These are phyloP conservation scores for Troilus luridus DNA, from an alignment of 2,888 invertebrate genomes.

Conservation along the genomic window DNA sequence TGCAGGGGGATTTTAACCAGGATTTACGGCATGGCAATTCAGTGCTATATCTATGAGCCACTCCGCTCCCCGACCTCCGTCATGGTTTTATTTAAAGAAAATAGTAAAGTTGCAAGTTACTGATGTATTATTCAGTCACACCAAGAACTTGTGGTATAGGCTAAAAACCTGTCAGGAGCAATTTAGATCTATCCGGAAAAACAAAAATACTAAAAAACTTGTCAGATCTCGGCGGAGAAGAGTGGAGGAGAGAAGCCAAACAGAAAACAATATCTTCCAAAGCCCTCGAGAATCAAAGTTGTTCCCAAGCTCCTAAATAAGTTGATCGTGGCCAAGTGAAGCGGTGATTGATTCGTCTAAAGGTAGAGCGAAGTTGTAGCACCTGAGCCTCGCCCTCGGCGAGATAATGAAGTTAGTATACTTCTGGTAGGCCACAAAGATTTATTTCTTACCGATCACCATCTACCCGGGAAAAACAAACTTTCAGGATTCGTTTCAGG, in stretches of 20 bases:
- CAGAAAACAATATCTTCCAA: neutral
- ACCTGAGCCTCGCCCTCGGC: neutral
- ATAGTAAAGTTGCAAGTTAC: too few species aligned
- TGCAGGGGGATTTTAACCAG: too few species aligned
- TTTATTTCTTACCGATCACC: neutral
- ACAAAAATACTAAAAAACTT: neutral
- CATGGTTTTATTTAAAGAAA: too few species aligned
- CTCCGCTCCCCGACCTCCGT: too few species aligned
- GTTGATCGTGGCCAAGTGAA: slow-evolving; percentile 25
- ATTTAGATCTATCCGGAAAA: neutral
- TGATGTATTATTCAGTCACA: too few species aligned
- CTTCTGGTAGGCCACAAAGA: slow-evolving; percentile 20
- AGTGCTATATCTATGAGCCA: too few species aligned
- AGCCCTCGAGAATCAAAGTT: slow-evolving; percentile 29
- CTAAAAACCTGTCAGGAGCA: neutral
- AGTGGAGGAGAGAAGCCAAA: slow-evolving; percentile 12
- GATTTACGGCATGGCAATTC: too few species aligned
- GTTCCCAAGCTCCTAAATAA: slow-evolving; percentile 21
- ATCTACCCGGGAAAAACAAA: neutral
- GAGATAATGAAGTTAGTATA: slow-evolving; percentile 47
- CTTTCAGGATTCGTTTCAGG: neutral
- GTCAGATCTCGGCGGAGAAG: neutral
- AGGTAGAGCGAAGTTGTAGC: slow-evolving; percentile 25
- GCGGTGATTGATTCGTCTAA: slow-evolving; percentile 42
- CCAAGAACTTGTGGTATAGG: neutral